Evolutionary conservation across 30 jellyfish, hydroid and myxozoan genomes (phyloP).

Genomic region (Aurelia sp.): DNA sequence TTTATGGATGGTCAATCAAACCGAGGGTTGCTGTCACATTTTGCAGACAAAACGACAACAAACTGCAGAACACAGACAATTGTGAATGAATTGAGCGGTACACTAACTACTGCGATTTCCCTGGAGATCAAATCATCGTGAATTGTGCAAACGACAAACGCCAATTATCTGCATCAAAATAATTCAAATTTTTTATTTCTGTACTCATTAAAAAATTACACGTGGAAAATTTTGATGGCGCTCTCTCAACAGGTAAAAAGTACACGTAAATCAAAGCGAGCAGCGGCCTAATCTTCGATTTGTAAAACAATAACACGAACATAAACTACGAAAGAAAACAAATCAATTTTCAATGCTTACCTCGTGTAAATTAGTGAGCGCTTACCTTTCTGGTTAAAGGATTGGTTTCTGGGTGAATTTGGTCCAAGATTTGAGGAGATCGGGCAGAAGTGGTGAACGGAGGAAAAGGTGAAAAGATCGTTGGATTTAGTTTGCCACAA

Average conservation of each 20-base stretch:
- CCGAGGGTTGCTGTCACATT: too few relatives aligned
- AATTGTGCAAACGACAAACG: too few relatives aligned
- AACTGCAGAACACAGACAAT: too few relatives aligned
- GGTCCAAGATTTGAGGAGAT: slow-evolving; percentile 48
- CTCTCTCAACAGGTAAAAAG: slow-evolving; percentile 25
- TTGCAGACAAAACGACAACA: too few relatives aligned
- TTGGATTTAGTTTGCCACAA: slow-evolving; percentile 28
- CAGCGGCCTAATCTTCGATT: slow-evolving; percentile 31
- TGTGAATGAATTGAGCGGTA: too few relatives aligned
- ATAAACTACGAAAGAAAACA: background rate
- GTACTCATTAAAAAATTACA: slow-evolving; percentile 10
- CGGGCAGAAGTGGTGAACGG: slow-evolving; percentile 53
- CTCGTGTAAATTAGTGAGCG: background rate
- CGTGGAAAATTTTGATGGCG: slow-evolving; percentile 35
- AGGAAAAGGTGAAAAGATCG: slow-evolving; percentile 52
- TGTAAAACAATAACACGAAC: slow-evolving; percentile 18
- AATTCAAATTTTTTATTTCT: too few relatives aligned
- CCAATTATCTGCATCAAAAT: too few relatives aligned
- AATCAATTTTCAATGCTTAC: background rate
- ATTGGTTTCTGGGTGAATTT: slow-evolving; percentile 55
- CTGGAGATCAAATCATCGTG: too few relatives aligned
- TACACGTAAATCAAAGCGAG: slow-evolving; percentile 39
- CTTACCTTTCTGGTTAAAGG: slow-evolving; percentile 45
- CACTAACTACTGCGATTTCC: too few relatives aligned
- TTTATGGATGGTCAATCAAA: too few relatives aligned